These are phyloP conservation scores for Sciurus carolinensis DNA, from an alignment of 2,797 vertebrate species.

Conservation along the genomic window DNA sequence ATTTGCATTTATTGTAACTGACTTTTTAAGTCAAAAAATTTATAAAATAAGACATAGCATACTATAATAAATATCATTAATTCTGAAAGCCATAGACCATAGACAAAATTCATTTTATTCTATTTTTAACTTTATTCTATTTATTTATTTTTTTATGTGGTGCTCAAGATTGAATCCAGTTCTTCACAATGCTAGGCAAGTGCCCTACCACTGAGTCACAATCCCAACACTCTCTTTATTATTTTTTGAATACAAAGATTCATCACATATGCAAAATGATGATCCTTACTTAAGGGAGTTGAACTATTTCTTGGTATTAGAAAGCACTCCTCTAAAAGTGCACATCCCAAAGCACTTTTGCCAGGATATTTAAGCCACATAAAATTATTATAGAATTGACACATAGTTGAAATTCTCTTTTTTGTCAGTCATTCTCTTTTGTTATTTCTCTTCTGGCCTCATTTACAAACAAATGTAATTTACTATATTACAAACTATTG, in stretches of 20 bases:
- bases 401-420: not conserved
- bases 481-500: not conserved
- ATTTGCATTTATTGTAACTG: not conserved
- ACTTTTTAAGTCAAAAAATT: not conserved
- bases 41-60: not conserved
- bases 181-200: too few relatives aligned
- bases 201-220: too few relatives aligned
- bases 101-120: not conserved
- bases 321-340: not conserved
- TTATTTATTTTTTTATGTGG: too few relatives aligned
- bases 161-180: too few relatives aligned
- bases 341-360: not conserved
- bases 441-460: not conserved
- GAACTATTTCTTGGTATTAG: not conserved
- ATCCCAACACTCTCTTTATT: not conserved
- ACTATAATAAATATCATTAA: not conserved
- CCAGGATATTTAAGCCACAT: not conserved
- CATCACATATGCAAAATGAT: not conserved
- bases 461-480: conserved; percentile 6
- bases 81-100: not conserved
- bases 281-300: not conserved
- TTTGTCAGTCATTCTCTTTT: not conserved
- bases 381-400: not conserved
- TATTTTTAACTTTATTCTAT: too few relatives aligned
- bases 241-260: not conserved